These are phyloP conservation scores for Diorhabda elongata DNA, from an alignment of 1,140 invertebrate genomes.

Conservation along the genomic window DNA sequence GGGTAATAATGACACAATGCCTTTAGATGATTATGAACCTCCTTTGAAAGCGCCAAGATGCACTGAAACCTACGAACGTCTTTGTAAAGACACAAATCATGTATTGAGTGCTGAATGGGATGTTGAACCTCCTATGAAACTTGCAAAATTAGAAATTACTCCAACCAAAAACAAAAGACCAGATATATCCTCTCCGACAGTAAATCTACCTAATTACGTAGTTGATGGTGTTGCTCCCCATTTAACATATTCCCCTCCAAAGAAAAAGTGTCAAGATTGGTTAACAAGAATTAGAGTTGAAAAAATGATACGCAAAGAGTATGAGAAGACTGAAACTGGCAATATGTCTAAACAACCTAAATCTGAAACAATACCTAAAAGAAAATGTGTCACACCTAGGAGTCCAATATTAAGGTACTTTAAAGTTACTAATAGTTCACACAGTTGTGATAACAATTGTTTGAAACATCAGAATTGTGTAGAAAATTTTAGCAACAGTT, in stretches of 20 bases:
- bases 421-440: constrained; percentile 32
- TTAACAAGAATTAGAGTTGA: constrained; percentile 64
- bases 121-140: constrained; percentile 14
- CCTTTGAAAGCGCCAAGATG: constrained; percentile 21
- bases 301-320: constrained; percentile 41
- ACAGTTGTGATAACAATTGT: constrained; percentile 19
- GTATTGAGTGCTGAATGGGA: background rate
- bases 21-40: constrained; percentile 12
- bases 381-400: constrained; percentile 23
- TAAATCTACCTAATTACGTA: constrained; percentile 73
- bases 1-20: constrained; percentile 13
- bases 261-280: constrained; percentile 67
- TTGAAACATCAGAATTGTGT: constrained; percentile 23
- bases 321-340: constrained; percentile 27
- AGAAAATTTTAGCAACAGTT: background rate
- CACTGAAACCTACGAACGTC: constrained; percentile 15
- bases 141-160: constrained; percentile 21
- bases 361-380: constrained; percentile 26
- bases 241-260: constrained; percentile 64
- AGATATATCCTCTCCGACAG: constrained; percentile 52
- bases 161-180: constrained; percentile 14
- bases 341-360: constrained; percentile 26
- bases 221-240: constrained; percentile 71
- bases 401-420: constrained; percentile 41
- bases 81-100: background rate